Evolutionary conservation across 2,888 invertebrate genomes (phyloP), one percentile per base, ranked within the genome.

Genomic region (Sesia apiformis): DNA sequence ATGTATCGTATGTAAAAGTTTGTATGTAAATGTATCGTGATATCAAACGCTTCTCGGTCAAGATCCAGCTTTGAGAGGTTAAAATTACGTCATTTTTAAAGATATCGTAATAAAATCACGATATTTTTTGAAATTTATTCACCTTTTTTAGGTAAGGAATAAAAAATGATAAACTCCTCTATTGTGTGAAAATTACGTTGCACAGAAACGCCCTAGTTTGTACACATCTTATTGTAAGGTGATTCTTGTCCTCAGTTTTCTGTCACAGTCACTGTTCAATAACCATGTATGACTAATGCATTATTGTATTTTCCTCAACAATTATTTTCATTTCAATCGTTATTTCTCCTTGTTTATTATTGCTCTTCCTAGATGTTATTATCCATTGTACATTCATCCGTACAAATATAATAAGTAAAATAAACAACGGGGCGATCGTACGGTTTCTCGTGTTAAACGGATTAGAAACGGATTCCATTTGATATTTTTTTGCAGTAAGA

Each of bases 201-300:
- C 5, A 52, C 38, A n/a, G n/a, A n/a, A n/a, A n/a, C n/a, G n/a
- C n/a, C n/a, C n/a, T n/a, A n/a, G n/a, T n/a, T n/a, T n/a, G n/a
- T n/a, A n/a, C n/a, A n/a, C n/a, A n/a, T n/a, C n/a, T n/a, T n/a
- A n/a, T n/a, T 54, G 56, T 58, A 56, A 58, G 39, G 40, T 52
- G 56, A 63, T 60, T 54, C 56, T 52, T 54, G 56, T 42, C 55
- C 59, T 57, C 57, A 57, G 59, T 58, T 57, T 58, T 58, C 55
- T 54, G 55, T 50, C 53, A 53, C 53, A 51, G 59, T 54, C 58
- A 58, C 54, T 59, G 51, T 59, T 53, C 54, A 57, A 52, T 57
- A 56, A 57, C 52, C 56, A 57, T 55, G 57, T 40, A 51, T 60
- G 58, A 60, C 57, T 58, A 58, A 58, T 56, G 46, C 46, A 53